Conservation (phyloP, 2,113 vertebrate species). For the Rutilus rutilus region DNA sequence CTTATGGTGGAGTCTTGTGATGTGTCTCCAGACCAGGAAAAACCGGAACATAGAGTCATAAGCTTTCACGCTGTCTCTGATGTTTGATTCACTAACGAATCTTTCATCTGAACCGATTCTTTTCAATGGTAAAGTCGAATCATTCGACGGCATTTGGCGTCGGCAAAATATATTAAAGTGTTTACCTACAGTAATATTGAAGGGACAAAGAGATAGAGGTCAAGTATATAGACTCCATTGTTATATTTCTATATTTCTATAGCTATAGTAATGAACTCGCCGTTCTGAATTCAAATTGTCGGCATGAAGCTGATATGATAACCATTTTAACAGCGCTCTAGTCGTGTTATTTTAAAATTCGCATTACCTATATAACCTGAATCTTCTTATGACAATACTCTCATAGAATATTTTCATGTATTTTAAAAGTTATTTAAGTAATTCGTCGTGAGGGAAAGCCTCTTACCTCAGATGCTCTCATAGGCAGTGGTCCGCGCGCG, state of each 20-base stretch:
- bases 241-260: not conserved
- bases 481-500: not conserved
- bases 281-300: not conserved
- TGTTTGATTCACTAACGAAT: not conserved
- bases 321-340: not conserved
- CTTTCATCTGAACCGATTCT: not conserved
- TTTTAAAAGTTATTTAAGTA: not conserved
- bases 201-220: not conserved
- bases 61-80: not conserved
- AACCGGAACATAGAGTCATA: not conserved
- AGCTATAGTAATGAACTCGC: not conserved
- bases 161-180: not conserved
- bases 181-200: not conserved
- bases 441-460: not conserved
- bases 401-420: not conserved
- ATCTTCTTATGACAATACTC: not conserved
- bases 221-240: no score
- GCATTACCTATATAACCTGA: not conserved
- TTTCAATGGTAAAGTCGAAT: not conserved
- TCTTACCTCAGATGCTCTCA: not conserved
- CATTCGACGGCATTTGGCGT: not conserved
- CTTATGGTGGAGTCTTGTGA: conserved; percentile 50
- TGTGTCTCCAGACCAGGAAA: conserved; percentile 1
- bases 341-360: not conserved
- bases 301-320: not conserved